Evolutionary conservation across 2,888 invertebrate species (phyloP).

Genomic region (Tuta absoluta): DNA sequence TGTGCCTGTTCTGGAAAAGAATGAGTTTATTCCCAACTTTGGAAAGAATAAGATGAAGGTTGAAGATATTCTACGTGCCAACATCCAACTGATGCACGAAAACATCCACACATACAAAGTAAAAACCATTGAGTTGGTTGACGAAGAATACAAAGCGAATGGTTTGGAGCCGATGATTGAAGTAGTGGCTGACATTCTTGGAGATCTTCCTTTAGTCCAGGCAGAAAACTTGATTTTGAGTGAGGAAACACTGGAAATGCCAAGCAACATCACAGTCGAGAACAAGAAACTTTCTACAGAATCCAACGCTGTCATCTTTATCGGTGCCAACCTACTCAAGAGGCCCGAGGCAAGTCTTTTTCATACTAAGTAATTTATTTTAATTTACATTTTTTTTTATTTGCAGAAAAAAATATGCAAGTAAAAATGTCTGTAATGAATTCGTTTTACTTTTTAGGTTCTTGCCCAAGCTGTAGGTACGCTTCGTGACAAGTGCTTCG

Average conservation of each 20-base stretch:
- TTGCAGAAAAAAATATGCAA: neutral
- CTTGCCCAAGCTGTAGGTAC: constrained; percentile 71
- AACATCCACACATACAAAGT: constrained; percentile 84
- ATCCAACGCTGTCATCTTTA: constrained; percentile 72
- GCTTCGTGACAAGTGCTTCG: constrained; percentile 81
- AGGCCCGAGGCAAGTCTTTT: constrained; percentile 66
- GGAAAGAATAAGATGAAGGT: constrained; percentile 69
- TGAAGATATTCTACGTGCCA: constrained; percentile 80
- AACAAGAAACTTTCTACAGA: constrained; percentile 83
- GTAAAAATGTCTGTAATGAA: too few species aligned
- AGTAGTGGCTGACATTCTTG: constrained; percentile 80
- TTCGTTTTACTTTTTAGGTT: constrained; percentile 47
- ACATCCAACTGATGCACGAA: constrained; percentile 87
- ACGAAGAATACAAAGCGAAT: constrained; percentile 75
- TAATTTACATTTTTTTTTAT: neutral
- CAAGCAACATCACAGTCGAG: constrained; percentile 78
- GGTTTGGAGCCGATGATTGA: constrained; percentile 76
- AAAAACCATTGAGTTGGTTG: constrained; percentile 79
- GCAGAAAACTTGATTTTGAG: constrained; percentile 83
- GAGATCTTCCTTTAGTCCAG: constrained; percentile 86
- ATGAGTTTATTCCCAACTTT: constrained; percentile 85
- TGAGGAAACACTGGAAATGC: constrained; percentile 72
- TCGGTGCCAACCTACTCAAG: constrained; percentile 77
- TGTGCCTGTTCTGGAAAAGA: constrained; percentile 89
- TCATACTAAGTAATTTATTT: neutral